A percentile compares a stretch with the other conserved stretches of the same genome.
Evolutionary conservation across 1,140 invertebrate genomes (phyloP).

Genomic region (Drosophila subobscura): DNA sequence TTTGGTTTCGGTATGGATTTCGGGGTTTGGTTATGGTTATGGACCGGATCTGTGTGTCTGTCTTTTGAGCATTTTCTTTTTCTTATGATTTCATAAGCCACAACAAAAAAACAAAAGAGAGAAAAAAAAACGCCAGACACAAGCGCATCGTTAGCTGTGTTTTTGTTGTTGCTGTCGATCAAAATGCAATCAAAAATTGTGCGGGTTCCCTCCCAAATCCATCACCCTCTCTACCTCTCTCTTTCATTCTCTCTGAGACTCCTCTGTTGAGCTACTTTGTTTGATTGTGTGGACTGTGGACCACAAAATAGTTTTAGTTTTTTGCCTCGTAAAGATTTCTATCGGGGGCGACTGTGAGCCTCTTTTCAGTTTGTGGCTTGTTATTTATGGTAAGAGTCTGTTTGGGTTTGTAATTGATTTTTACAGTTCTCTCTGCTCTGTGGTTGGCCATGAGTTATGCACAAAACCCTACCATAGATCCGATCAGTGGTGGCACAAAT

Average conservation of each 20-base stretch:
- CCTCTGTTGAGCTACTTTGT: constrained; percentile 51
- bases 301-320: constrained; percentile 63
- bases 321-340: constrained; percentile 68
- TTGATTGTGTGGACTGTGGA: constrained; percentile 44
- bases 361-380: constrained; percentile 37
- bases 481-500: constrained; percentile 38
- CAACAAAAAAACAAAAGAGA: background rate
- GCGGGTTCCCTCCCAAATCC: constrained; percentile 39
- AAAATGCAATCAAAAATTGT: constrained; percentile 79
- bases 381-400: constrained; percentile 71
- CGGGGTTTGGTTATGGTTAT: constrained; percentile 23
- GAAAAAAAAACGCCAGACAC: constrained; percentile 32
- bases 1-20: constrained; percentile 49
- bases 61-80: constrained; percentile 17
- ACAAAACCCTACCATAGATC: constrained; percentile 30
- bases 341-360: constrained; percentile 27
- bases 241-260: background rate
- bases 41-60: constrained; percentile 13
- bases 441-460: constrained; percentile 26
- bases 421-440: constrained; percentile 48
- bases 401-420: constrained; percentile 73
- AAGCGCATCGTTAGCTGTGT: constrained; percentile 63
- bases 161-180: constrained; percentile 70
- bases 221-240: background rate
- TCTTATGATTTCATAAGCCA: constrained; percentile 67